Evolutionary conservation across 2,797 vertebrate genomes (phyloP).

Genomic region (Myioborus miniatus): DNA sequence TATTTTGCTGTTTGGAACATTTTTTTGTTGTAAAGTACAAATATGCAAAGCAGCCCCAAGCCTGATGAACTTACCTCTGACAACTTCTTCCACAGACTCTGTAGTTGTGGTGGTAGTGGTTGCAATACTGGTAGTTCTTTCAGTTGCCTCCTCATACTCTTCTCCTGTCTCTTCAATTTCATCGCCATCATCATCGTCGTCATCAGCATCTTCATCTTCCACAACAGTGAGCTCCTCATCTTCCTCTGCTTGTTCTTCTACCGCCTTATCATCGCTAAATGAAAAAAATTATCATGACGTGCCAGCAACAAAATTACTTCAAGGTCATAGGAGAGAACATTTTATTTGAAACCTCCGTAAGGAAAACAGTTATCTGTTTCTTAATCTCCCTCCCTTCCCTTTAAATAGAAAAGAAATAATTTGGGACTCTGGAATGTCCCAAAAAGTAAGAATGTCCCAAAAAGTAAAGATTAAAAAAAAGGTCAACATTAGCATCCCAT

Average conservation of each 20-base stretch:
- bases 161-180: constrained; percentile 84
- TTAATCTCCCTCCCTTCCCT: neutral
- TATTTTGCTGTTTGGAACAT: constrained; percentile 74
- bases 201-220: constrained; percentile 82
- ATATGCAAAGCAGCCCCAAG: neutral
- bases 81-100: constrained; percentile 96
- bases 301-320: neutral
- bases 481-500: neutral
- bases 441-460: neutral
- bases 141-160: constrained; percentile 86
- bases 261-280: constrained; percentile 87
- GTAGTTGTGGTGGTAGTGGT: constrained; percentile 95
- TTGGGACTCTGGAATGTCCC: neutral
- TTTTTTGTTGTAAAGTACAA: constrained; percentile 42
- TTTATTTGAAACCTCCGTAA: neutral
- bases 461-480: accelerated
- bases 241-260: constrained; percentile 79
- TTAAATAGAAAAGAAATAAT: neutral
- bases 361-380: neutral
- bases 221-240: constrained; percentile 80
- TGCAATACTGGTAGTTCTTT: constrained; percentile 91
- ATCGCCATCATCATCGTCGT: constrained; percentile 82
- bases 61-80: constrained; percentile 83
- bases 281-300: neutral
- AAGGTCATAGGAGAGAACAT: neutral